These are phyloP conservation scores for Acleris literana DNA, from an alignment of 2,888 invertebrate genomes.

Conservation along the genomic window DNA sequence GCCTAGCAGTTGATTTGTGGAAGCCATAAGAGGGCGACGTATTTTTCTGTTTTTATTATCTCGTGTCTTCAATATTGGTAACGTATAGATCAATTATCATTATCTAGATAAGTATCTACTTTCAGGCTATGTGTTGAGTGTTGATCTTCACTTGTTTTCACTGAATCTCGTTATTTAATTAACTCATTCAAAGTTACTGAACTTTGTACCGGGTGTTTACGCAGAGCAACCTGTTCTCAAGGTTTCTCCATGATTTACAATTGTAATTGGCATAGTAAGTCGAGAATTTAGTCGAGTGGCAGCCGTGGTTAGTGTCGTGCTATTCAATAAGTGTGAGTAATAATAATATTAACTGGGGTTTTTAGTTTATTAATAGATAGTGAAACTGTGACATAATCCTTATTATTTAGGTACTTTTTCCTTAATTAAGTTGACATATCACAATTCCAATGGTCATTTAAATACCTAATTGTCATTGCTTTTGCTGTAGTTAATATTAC, in stretches of 20 bases:
- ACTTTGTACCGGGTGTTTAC: conserved; percentile 37
- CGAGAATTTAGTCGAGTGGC: conserved; percentile 1
- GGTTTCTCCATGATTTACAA: conserved; percentile 35
- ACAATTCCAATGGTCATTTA: too few relatives aligned
- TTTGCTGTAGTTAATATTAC: too few relatives aligned
- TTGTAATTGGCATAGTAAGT: conserved; percentile 25
- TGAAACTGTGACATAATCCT: too few relatives aligned
- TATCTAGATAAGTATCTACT: neutral
- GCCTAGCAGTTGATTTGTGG: conserved; percentile 33
- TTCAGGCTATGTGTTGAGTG: neutral
- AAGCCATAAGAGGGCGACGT: conserved; percentile 29
- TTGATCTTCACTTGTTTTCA: conserved; percentile 1
- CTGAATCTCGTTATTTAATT: neutral
- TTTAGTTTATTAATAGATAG: too few relatives aligned
- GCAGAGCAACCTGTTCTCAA: conserved; percentile 33
- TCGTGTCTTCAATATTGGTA: conserved; percentile 10
- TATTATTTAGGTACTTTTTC: too few relatives aligned
- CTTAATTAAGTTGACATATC: too few relatives aligned
- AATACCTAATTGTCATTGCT: too few relatives aligned
- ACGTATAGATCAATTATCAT: conserved; percentile 11
- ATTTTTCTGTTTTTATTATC: conserved; percentile 8
- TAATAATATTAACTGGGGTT: neutral
- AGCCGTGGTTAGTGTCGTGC: neutral
- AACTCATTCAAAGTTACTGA: conserved; percentile 17
- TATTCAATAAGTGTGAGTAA: neutral